These are phyloP conservation scores for Nemotelus nigrinus DNA, from an alignment of 2,888 invertebrate species.

Conservation along the genomic window DNA sequence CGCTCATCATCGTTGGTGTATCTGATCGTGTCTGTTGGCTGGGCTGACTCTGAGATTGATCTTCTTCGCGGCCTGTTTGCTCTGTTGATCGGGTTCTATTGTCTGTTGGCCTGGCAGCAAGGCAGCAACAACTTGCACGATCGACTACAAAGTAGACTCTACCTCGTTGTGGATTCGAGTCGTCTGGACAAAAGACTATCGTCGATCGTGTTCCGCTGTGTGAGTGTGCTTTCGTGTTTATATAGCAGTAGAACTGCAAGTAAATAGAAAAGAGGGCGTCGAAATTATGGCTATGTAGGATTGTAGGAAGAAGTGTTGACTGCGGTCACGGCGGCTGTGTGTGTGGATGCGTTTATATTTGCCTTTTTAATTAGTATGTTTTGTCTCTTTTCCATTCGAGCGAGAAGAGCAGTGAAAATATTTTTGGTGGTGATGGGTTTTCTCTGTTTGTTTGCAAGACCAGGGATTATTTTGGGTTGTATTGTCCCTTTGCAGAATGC, in stretches of 20 bases:
- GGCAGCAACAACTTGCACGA: no score
- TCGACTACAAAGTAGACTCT: no score
- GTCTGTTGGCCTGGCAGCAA: no score
- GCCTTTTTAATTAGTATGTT: conserved; percentile 20
- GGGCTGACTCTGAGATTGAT: not conserved
- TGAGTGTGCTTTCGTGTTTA: conserved; percentile 5
- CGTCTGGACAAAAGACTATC: no score
- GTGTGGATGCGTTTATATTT: conserved; percentile 1
- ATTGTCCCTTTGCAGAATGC: not conserved
- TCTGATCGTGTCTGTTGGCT: not conserved
- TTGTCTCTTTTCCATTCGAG: not conserved
- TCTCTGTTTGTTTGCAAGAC: conserved; percentile 9
- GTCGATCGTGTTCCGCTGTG: not conserved
- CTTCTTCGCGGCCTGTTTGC: not conserved
- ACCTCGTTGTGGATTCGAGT: no score
- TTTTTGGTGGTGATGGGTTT: not conserved
- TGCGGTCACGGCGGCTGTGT: conserved; percentile 1
- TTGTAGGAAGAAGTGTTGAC: conserved; percentile 1
- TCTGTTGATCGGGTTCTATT: not conserved
- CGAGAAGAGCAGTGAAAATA: not conserved
- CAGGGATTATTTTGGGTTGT: conserved; percentile 6
- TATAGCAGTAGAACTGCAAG: not conserved
- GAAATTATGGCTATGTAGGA: conserved; percentile 11
- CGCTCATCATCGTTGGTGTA: not conserved
- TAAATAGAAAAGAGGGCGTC: conserved; percentile 42